Percentiles rank a stretch among this genome's conserved stretches.
These are phyloP conservation scores for Cataglyphis altisquamis DNA, from an alignment of 2,888 invertebrate species.

Conservation along the genomic window DNA sequence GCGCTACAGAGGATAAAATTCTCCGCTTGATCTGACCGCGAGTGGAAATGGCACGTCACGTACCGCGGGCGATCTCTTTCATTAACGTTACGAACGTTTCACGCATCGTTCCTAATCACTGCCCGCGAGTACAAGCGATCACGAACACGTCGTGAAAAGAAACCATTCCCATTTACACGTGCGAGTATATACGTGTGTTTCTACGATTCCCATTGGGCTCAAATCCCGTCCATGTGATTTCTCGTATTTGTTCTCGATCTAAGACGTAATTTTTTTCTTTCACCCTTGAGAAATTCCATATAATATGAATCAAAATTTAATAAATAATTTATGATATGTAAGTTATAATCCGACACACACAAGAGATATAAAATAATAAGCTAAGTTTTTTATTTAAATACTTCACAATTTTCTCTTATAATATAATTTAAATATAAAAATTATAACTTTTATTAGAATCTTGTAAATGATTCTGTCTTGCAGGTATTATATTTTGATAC, in stretches of 20 bases:
- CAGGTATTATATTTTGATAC: not conserved
- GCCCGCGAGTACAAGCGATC: conserved; percentile 49
- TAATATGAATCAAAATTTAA: not conserved
- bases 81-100: conserved; percentile 67
- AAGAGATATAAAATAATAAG: not conserved
- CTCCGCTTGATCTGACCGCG: conserved; percentile 51
- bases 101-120: conserved; percentile 68
- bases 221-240: conserved; percentile 27
- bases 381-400: not conserved
- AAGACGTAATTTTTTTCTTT: conserved; percentile 5
- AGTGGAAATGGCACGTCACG: conserved; percentile 63
- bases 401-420: not conserved
- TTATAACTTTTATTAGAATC: not conserved
- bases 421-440: not conserved
- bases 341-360: not conserved
- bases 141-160: conserved; percentile 49
- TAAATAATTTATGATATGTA: not conserved
- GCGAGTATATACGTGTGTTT: conserved; percentile 26
- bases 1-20: conserved; percentile 44
- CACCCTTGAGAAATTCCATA: not conserved
- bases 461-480: not conserved
- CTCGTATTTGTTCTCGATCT: conserved; percentile 5
- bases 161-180: conserved; percentile 32
- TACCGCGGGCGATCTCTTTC: conserved; percentile 62
- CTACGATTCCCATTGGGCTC: conserved; percentile 13